phyloP scores from a whole-genome alignment of 2,888 invertebrate genomes.

The Lycaena phlaeas region DNA sequence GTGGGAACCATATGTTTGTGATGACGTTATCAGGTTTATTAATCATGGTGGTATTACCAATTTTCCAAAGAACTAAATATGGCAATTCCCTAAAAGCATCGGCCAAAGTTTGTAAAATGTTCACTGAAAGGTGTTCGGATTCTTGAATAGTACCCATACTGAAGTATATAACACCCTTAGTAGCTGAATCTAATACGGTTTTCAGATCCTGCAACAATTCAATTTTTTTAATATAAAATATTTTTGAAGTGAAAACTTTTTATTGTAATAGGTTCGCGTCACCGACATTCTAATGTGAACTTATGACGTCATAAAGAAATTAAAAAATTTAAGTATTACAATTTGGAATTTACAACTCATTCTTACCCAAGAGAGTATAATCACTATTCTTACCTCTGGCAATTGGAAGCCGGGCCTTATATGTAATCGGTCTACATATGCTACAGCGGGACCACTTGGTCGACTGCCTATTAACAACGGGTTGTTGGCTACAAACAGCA shows the following conservation, averaged over 20 bases:
- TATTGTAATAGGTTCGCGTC: too few species aligned
- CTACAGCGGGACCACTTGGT: conserved; percentile 46
- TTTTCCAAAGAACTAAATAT: conserved; percentile 67
- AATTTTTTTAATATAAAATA: background rate
- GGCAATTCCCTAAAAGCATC: conserved; percentile 62
- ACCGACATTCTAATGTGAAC: too few species aligned
- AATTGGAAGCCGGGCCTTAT: conserved; percentile 42
- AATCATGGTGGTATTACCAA: conserved; percentile 50
- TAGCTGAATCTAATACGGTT: conserved; percentile 43
- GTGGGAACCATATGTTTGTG: conserved; percentile 65
- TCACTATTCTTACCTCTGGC: conserved; percentile 39
- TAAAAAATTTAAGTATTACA: too few species aligned
- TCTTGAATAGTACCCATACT: conserved; percentile 66
- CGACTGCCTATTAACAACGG: conserved; percentile 50
- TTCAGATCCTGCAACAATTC: conserved; percentile 38
- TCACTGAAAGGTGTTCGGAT: conserved; percentile 45
- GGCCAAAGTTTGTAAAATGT: conserved; percentile 45
- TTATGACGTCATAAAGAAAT: too few species aligned
- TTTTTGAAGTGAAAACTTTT: too few species aligned
- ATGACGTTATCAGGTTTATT: conserved; percentile 57
- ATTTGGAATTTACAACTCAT: too few species aligned
- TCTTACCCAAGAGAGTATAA: too few species aligned
- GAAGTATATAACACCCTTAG: conserved; percentile 61
- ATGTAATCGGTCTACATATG: conserved; percentile 53
- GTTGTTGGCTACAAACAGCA: conserved; percentile 51